Percentiles rank a stretch among this genome's conserved stretches.
Conservation (phyloP, 35 echinoderm and acorn worm species). For the Apostichopus japonicus region DNA sequence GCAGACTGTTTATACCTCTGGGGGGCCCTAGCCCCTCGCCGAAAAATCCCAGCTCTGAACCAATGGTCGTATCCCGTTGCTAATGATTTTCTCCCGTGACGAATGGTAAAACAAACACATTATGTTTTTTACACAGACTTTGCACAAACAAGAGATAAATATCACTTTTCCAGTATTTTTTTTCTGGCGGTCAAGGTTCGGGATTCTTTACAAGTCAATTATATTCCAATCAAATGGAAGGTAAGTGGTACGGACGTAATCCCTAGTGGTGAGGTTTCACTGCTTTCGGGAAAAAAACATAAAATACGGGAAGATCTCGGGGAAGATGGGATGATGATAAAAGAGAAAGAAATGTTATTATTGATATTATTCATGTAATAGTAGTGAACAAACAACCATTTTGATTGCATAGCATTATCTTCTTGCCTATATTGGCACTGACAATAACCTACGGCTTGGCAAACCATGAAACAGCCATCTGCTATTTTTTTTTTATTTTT, state of each 20-base stretch:
- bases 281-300: too few species aligned
- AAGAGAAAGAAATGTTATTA: too few species aligned
- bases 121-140: conserved; percentile 60
- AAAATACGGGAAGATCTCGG: too few species aligned
- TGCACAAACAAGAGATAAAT: conserved; percentile 52
- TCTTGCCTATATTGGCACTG: too few species aligned
- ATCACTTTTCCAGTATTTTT: conserved; percentile 53
- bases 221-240: conserved; percentile 30
- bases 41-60: conserved; percentile 28
- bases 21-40: conserved; percentile 19
- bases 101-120: conserved; percentile 61
- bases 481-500: background rate
- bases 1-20: conserved; percentile 35
- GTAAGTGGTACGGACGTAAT: background rate
- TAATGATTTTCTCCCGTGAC: conserved; percentile 60
- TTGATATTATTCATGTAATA: too few species aligned
- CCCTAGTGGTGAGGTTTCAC: background rate
- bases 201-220: conserved; percentile 44
- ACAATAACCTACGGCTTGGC: too few species aligned
- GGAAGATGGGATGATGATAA: too few species aligned
- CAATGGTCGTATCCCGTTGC: conserved; percentile 39
- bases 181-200: background rate
- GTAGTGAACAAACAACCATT: too few species aligned
- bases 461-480: background rate
- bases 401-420: too few species aligned